These are phyloP conservation scores for Pachliopta kotzebuea DNA, from an alignment of 2,888 invertebrate species.

Conservation along the genomic window DNA sequence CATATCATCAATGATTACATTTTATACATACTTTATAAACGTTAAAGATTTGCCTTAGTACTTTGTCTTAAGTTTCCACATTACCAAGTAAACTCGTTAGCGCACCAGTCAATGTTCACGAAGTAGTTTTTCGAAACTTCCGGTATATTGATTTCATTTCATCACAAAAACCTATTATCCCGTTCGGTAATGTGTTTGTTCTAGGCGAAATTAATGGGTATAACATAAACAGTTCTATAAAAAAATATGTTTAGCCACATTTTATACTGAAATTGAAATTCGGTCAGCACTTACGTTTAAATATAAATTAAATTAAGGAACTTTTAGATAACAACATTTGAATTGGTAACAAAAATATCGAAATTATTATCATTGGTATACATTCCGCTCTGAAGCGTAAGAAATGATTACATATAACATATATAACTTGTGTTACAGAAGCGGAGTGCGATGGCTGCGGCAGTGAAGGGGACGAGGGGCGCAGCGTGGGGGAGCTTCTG, in stretches of 20 bases:
- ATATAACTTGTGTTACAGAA: slow-evolving; percentile 53
- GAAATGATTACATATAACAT: background rate
- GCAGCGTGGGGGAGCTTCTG: slow-evolving; percentile 92
- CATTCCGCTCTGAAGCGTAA: background rate
- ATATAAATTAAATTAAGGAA: slow-evolving; percentile 5
- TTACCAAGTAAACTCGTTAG: slow-evolving; percentile 24
- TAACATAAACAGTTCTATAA: slow-evolving; percentile 12
- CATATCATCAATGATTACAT: background rate
- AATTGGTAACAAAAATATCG: background rate
- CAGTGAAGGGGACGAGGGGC: slow-evolving; percentile 83
- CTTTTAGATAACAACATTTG: background rate
- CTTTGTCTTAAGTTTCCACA: slow-evolving; percentile 6
- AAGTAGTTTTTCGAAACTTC: slow-evolving; percentile 24
- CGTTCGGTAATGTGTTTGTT: slow-evolving; percentile 3
- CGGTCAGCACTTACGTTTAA: slow-evolving; percentile 22
- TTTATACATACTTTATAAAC: background rate
- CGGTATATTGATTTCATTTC: slow-evolving; percentile 12
- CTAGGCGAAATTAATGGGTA: slow-evolving; percentile 15
- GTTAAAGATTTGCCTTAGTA: background rate
- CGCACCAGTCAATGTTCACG: slow-evolving; percentile 9
- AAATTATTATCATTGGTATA: background rate
- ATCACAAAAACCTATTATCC: slow-evolving; percentile 17
- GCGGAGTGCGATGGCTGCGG: slow-evolving; percentile 77
- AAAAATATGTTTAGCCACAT: background rate
- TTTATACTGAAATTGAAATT: background rate